Base-by-base conservation (phyloP, 2,888 invertebrate genomes). In the Nymphalis c-album region DNA sequence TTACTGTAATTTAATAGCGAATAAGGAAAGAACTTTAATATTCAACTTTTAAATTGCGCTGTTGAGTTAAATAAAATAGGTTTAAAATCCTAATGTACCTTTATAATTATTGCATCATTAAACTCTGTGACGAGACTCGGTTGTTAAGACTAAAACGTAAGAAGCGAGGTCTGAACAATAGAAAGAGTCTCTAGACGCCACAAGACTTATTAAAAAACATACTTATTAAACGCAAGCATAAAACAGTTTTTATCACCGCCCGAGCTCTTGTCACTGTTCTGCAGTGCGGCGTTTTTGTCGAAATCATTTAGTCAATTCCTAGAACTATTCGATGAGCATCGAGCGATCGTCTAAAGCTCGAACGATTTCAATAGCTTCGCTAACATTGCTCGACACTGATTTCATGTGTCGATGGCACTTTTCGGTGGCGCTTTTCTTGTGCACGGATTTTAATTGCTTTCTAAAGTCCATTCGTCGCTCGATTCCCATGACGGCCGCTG, bases 401-500 rank as follows among this genome's bases (percentile, higher is more conserved):
- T 86, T 80, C 81, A 87, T 84, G 86, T 86, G 84, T 87, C 86
- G 81, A 82, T 83, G 80, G 83, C 81, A 84, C 82, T 86, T 88
- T 86, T 86, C 83, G 81, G 82, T 63, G 53, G 67, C 65, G 51
- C 64, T 71, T 71, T 69, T 68, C 73, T 64, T 72, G 83, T 79
- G 84, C 86, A 88, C 84, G 73, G 79, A 88, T 87, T 90, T 89
- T 91, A 91, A 92, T 91, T 91, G 87, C 91, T 90, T 91, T 90
- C 88, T 86, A 87, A 88, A 89, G 83, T 87, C 85, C 84, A 87
- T 88, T 88, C 88, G 88, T 85, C 86, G 85, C 84, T 86, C 85
- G 85, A 91, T 91, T 92, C 92, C 91, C 92, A 91, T 89, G 91
- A 87, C 90, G 85, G 87, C 84, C 86, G 85, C 87, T 86, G 87